Conservation (phyloP, 1,140 invertebrate genomes). For the Radopholus similis region DNA sequence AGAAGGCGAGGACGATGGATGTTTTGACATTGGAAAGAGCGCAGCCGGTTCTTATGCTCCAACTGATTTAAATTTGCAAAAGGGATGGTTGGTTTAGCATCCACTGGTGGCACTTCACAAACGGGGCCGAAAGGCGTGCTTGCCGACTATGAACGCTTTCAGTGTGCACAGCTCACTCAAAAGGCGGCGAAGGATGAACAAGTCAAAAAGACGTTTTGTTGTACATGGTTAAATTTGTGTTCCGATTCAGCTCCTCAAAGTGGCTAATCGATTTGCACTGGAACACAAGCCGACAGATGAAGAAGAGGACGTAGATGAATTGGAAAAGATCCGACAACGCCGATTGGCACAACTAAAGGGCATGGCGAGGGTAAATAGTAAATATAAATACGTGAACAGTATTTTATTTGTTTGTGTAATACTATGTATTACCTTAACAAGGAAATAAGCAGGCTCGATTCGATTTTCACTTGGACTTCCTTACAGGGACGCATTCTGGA, state of each 20-base stretch:
- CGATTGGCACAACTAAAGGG: conserved; percentile 33
- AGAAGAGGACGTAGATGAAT: conserved; percentile 35
- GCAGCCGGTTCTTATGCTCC: background rate
- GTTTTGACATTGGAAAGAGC: too few species aligned
- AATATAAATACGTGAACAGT: background rate
- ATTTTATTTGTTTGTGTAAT: background rate
- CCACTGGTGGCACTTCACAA: background rate
- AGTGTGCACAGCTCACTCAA: conserved; percentile 1
- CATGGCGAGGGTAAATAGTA: conserved; percentile 15
- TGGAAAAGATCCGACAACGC: conserved; percentile 28
- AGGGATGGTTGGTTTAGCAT: background rate
- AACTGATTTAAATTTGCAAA: background rate
- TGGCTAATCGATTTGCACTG: conserved; percentile 40
- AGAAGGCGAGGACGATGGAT: conserved; percentile 39
- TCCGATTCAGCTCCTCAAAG: conserved; percentile 34
- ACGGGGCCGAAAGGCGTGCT: conserved; percentile 48
- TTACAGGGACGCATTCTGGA: conserved; percentile 21
- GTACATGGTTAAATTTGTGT: background rate
- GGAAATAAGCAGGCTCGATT: too few species aligned
- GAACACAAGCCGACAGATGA: conserved; percentile 1
- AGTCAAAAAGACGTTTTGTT: conserved; percentile 15
- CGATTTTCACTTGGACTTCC: too few species aligned
- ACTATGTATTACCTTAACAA: too few species aligned
- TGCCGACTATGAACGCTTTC: conserved; percentile 31
- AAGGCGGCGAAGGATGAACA: conserved; percentile 7